Base-by-base conservation (phyloP, 1,140 invertebrate species). In the Diuraphis noxia region DNA sequence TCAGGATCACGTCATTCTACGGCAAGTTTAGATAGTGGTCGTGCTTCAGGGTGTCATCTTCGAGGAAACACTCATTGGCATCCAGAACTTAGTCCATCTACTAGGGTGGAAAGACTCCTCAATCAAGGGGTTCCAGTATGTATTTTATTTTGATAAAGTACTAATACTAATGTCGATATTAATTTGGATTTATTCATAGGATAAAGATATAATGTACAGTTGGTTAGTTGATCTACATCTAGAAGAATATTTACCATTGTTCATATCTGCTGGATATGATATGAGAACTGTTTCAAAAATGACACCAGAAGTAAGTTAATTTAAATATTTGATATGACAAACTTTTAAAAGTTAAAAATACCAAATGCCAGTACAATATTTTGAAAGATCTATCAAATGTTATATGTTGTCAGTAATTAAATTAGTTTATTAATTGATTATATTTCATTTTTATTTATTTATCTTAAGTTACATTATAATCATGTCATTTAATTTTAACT, bases 281-380 rank as follows among this genome's bases (percentile, higher is more conserved):
- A 96, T 99, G 95, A 96, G 98, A 38, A 99, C 99, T 1, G 98
- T 99, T 93, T 98, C 98, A 41, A 95, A 98, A 92, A 99, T 99
- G 98, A 99, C 99, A 36, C 99, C 99, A 0, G 98, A 99, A 94
- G 98, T 96, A 85, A 92, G 92, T 92, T 84, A 34, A 72, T 72
- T 72, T 56, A 30, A 30, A 56, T 30, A 56, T 52, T 52, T 52
- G 2, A 56, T 56, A 10, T 30, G 30, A 30, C 7, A 56, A 56
- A 56, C 25, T 30, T 10, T 30, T 13, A 10, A n/a, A 63, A n/a
- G 10, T 63, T 63, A 17, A 72, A 72, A 72, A 72, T 72, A 72
- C 13, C 13, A 72, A 72, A 72, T 1, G 13, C 0, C 30, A 72
- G n/a, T 72, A 72, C 19, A 72, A 72, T 72, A 72, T 72, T 72